Conservation (phyloP, 1,140 invertebrate species). For the Heliconius nattereri region DNA sequence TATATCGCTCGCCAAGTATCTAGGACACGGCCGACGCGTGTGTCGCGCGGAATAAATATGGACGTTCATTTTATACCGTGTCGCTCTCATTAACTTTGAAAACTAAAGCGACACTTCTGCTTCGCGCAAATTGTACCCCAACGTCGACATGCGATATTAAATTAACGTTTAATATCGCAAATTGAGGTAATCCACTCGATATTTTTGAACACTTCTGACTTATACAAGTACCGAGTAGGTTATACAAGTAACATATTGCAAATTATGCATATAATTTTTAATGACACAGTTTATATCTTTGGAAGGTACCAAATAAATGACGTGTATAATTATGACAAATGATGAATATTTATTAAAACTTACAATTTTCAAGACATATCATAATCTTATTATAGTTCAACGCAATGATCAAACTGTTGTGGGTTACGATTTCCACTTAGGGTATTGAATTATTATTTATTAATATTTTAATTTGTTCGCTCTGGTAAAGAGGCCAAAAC, state of each 20-base stretch:
- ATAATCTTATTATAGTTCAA: too few species aligned
- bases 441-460: too few species aligned
- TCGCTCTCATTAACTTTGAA: slow-evolving; percentile 20
- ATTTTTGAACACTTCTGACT: background rate
- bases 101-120: background rate
- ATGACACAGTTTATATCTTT: too few species aligned
- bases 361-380: too few species aligned
- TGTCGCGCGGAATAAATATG: slow-evolving; percentile 21
- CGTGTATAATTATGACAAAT: too few species aligned
- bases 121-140: background rate
- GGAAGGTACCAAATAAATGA: too few species aligned
- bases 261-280: too few species aligned
- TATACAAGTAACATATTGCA: background rate
- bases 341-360: too few species aligned
- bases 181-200: background rate
- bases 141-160: background rate
- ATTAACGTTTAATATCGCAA: background rate
- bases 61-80: slow-evolving; percentile 21
- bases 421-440: too few species aligned
- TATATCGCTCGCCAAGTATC: slow-evolving; percentile 17
- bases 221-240: background rate
- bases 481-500: too few species aligned
- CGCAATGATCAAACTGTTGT: too few species aligned
- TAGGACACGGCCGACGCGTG: slow-evolving; percentile 25
- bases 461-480: too few species aligned